A percentile compares a stretch with the other conserved stretches of the same genome.
These are phyloP conservation scores for Catocala nupta DNA, from an alignment of 2,888 invertebrate genomes.

Conservation along the genomic window DNA sequence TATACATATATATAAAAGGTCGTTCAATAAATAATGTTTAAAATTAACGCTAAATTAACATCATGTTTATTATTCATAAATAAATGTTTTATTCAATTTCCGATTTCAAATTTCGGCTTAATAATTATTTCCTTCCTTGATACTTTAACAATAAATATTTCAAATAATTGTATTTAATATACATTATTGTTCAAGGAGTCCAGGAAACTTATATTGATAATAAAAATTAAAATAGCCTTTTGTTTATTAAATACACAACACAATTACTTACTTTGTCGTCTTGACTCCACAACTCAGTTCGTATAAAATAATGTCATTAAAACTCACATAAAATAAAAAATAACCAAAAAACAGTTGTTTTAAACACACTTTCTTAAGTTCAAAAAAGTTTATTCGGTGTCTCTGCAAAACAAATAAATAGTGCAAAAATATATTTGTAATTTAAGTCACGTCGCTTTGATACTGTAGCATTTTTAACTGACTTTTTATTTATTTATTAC, in stretches of 20 bases:
- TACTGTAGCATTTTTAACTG: conserved; percentile 60
- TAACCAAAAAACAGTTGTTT: conserved; percentile 9
- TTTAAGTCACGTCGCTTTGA: conserved; percentile 63
- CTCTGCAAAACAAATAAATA: conserved; percentile 37
- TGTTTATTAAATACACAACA: conserved; percentile 31
- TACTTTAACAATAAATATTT: background rate
- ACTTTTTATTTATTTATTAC: conserved; percentile 35
- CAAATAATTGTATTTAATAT: too few relatives aligned
- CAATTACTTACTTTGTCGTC: conserved; percentile 45
- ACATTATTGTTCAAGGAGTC: conserved; percentile 37
- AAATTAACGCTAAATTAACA: too few relatives aligned
- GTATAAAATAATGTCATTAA: conserved; percentile 26
- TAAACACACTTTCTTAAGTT: conserved; percentile 33
- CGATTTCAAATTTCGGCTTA: background rate
- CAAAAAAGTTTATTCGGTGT: conserved; percentile 25
- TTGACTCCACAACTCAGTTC: conserved; percentile 32
- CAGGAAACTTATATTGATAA: conserved; percentile 41
- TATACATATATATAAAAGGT: too few relatives aligned
- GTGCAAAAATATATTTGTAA: conserved; percentile 36
- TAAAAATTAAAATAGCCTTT: conserved; percentile 31
- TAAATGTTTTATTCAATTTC: conserved; percentile 23
- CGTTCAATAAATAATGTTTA: too few relatives aligned
- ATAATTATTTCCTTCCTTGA: conserved; percentile 11
- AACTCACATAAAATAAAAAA: conserved; percentile 33
- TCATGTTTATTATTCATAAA: too few relatives aligned